Evolutionary conservation across 2,888 invertebrate genomes (phyloP).

Genomic region (Clistopyga incitator): DNA sequence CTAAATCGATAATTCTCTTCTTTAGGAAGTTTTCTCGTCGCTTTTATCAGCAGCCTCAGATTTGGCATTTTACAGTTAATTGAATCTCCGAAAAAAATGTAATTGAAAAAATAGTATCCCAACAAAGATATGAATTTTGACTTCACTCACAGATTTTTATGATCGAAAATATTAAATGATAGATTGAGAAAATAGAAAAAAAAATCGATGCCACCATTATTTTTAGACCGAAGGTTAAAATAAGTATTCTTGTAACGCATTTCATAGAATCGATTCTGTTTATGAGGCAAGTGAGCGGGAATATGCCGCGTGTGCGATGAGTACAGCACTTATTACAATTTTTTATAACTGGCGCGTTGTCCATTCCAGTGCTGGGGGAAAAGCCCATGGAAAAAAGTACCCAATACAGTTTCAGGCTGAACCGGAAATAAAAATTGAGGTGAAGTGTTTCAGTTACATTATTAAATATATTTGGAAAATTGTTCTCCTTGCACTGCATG

Average conservation of each 20-base stretch:
- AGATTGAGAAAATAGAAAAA: background rate
- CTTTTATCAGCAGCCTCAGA: no score
- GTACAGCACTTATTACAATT: background rate
- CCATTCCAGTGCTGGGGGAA: background rate
- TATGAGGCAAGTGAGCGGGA: background rate
- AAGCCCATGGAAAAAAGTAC: background rate
- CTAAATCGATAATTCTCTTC: no score
- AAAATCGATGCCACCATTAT: background rate
- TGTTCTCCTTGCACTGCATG: no score
- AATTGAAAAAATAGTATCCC: background rate
- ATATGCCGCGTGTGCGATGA: background rate
- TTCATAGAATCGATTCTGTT: slow-evolving; percentile 18
- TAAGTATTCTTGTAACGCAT: background rate
- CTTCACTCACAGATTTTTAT: background rate
- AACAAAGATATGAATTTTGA: background rate
- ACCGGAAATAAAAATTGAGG: background rate
- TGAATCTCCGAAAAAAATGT: no score
- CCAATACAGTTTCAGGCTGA: background rate
- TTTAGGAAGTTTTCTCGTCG: no score
- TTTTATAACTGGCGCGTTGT: background rate
- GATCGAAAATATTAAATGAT: background rate
- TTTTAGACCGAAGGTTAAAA: background rate
- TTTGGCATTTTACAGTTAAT: no score
- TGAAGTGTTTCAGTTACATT: background rate
- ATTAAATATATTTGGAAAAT: no score